Conservation (phyloP, 2,888 invertebrate species). For the Candidula unifasciata region DNA sequence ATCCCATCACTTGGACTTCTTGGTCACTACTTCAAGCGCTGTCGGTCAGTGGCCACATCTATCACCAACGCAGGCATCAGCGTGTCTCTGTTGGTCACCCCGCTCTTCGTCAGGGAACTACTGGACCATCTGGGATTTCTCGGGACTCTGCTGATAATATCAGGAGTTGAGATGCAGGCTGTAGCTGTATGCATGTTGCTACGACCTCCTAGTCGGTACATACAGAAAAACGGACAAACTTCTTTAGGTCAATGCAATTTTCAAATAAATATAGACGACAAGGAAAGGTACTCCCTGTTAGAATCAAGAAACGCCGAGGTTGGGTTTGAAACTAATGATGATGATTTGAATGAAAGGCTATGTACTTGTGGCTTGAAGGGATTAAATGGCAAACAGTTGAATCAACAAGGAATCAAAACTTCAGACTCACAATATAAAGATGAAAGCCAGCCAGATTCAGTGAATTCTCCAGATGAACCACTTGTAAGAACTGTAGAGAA, state of each 20-base stretch:
- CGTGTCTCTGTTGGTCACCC: slow-evolving; percentile 28
- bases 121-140: slow-evolving; percentile 26
- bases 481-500: too few relatives aligned
- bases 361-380: too few relatives aligned
- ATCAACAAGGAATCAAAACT: too few relatives aligned
- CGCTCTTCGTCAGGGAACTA: slow-evolving; percentile 28
- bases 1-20: slow-evolving; percentile 41
- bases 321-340: not conserved
- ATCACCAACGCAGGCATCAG: slow-evolving; percentile 42
- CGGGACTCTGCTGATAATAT: slow-evolving; percentile 26
- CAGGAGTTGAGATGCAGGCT: slow-evolving; percentile 30
- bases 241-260: too few relatives aligned
- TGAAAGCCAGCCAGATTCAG: too few relatives aligned
- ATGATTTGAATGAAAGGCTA: too few relatives aligned
- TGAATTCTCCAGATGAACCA: too few relatives aligned
- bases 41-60: slow-evolving; percentile 46
- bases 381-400: too few relatives aligned
- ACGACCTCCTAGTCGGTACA: not conserved
- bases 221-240: too few relatives aligned
- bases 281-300: not conserved
- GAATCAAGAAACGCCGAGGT: not conserved
- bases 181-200: slow-evolving; percentile 23
- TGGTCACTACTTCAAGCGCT: slow-evolving; percentile 42
- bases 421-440: too few relatives aligned
- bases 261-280: not conserved